These are phyloP conservation scores for Enhydra lutris DNA, from an alignment of 2,113 vertebrate genomes.

Conservation along the genomic window DNA sequence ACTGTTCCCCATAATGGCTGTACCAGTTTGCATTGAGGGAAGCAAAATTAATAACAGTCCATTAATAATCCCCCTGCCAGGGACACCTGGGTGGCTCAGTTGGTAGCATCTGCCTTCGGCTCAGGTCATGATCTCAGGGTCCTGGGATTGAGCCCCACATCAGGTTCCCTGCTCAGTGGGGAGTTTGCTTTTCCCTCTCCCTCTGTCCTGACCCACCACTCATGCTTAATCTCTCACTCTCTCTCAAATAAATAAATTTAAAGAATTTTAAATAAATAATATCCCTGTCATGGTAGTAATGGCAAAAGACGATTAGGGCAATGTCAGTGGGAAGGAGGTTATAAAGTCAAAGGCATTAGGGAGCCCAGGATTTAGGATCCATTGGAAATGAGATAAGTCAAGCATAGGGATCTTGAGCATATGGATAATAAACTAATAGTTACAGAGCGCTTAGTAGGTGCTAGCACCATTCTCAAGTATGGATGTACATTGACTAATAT, in stretches of 20 bases:
- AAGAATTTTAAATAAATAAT: not conserved
- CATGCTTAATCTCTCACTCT: no score
- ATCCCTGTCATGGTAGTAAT: not conserved
- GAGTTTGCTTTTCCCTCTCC: no score
- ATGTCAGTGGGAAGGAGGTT: not conserved
- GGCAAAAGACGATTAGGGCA: not conserved
- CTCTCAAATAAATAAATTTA: no score
- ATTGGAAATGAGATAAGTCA: not conserved
- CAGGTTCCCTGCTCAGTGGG: no score
- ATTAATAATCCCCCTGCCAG: not conserved
- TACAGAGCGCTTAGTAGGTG: not conserved
- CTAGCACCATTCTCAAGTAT: not conserved
- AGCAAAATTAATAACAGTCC: not conserved
- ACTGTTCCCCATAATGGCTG: not conserved
- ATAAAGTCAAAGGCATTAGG: not conserved
- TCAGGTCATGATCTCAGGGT: no score
- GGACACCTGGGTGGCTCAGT: no score
- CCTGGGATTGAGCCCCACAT: no score
- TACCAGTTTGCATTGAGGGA: not conserved
- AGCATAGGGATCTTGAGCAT: not conserved
- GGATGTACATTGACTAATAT: not conserved
- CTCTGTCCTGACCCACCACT: no score
- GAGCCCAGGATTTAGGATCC: not conserved
- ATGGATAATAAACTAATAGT: not conserved
- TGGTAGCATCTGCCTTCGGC: no score